phyloP scores from a whole-genome alignment of 2,888 invertebrate genomes.

The Dynastes grantii region DNA sequence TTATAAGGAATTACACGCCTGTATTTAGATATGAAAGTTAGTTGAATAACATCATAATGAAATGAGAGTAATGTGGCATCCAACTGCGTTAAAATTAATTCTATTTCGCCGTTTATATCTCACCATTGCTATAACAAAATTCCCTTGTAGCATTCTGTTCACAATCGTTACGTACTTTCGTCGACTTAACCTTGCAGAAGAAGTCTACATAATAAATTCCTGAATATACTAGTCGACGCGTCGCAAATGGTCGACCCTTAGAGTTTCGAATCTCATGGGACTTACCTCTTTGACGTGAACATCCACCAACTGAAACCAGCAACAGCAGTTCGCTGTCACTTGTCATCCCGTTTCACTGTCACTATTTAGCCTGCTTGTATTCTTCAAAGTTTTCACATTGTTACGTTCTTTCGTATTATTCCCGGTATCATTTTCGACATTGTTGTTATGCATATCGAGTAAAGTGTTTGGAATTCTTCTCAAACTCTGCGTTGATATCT shows the following conservation, averaged over 20 bases:
- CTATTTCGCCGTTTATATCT: not conserved
- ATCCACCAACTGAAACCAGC: slow-evolving; percentile 65
- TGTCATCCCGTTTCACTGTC: slow-evolving; percentile 66
- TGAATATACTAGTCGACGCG: slow-evolving; percentile 29
- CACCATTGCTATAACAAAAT: not conserved
- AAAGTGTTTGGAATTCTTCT: slow-evolving; percentile 23
- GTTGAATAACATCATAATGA: not conserved
- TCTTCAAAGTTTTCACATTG: slow-evolving; percentile 50
- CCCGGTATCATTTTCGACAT: slow-evolving; percentile 31
- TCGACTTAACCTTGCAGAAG: not conserved
- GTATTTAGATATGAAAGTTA: not conserved
- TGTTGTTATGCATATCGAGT: not conserved
- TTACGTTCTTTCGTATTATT: slow-evolving; percentile 41
- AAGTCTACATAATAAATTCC: slow-evolving; percentile 19
- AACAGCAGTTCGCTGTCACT: slow-evolving; percentile 67
- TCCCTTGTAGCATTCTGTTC: not conserved
- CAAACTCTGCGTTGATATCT: slow-evolving; percentile 1
- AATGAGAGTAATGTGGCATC: not conserved
- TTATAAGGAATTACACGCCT: too few species aligned
- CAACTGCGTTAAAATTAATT: not conserved
- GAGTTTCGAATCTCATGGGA: slow-evolving; percentile 59
- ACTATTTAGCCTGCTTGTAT: slow-evolving; percentile 53
- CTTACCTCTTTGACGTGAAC: slow-evolving; percentile 65
- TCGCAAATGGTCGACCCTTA: slow-evolving; percentile 48
- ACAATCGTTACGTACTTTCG: not conserved